phyloP scores from a whole-genome alignment of 2,113 vertebrate species.

The Cyrtonyx montezumae region DNA sequence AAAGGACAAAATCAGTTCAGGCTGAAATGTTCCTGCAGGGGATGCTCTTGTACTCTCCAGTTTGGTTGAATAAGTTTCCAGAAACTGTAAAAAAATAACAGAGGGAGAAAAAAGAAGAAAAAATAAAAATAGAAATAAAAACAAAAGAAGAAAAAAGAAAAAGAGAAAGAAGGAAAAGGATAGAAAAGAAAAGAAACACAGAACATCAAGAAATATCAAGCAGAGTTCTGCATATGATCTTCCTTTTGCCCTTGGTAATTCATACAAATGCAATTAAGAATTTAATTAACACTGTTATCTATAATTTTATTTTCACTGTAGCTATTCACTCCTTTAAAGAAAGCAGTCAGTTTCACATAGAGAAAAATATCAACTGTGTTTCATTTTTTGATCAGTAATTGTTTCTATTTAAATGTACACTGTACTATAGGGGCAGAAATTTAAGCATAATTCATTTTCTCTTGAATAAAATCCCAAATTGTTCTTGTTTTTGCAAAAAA shows the following conservation, averaged over 20 bases:
- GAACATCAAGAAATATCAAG: background rate
- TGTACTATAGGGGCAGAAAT: background rate
- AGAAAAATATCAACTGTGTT: background rate
- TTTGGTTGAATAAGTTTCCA: background rate
- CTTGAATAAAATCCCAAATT: background rate
- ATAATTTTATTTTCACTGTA: background rate
- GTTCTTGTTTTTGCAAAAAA: background rate
- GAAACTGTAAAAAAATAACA: background rate
- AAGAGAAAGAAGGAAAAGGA: rapidly evolving
- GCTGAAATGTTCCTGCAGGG: constrained; percentile 49
- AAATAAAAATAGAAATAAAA: background rate
- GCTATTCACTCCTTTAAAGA: constrained; percentile 16
- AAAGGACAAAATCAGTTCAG: background rate
- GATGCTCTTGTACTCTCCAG: constrained; percentile 62
- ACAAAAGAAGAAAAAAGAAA: background rate
- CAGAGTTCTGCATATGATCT: background rate
- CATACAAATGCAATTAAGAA: constrained; percentile 47
- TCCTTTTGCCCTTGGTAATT: constrained; percentile 29
- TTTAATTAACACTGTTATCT: constrained; percentile 58
- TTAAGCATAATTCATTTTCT: background rate
- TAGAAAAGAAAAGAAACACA: rapidly evolving
- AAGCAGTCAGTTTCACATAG: background rate
- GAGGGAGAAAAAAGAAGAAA: background rate
- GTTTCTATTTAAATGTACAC: background rate
- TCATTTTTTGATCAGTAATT: background rate